Evolutionary conservation across 1,140 invertebrate species (phyloP).

Genomic region (Bombyx mandarina): DNA sequence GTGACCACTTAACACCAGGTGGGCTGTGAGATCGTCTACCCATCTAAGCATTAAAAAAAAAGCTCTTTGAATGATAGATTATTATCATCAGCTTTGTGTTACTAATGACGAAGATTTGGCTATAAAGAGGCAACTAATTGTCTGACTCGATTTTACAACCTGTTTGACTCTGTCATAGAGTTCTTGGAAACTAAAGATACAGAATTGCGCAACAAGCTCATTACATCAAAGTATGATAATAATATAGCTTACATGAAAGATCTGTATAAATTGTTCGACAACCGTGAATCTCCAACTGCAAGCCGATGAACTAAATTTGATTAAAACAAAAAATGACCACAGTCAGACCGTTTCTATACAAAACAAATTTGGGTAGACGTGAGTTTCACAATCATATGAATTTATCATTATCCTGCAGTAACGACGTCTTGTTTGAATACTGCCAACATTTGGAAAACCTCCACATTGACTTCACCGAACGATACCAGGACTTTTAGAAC

Average conservation of each 20-base stretch:
- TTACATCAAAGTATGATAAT: no score
- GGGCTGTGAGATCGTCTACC: no score
- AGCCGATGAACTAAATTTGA: conserved; percentile 47
- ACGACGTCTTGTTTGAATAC: conserved; percentile 29
- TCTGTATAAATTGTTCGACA: conserved; percentile 22
- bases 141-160: no score
- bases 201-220: no score
- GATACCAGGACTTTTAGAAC: conserved; percentile 25
- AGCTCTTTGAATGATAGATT: no score
- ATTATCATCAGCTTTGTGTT: no score
- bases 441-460: conserved; percentile 36
- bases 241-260: conserved; percentile 5
- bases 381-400: conserved; percentile 38
- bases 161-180: no score
- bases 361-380: conserved; percentile 38
- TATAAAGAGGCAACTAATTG: no score
- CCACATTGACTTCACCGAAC: conserved; percentile 28
- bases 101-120: no score
- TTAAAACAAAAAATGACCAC: conserved; percentile 29
- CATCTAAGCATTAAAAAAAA: no score
- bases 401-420: conserved; percentile 10
- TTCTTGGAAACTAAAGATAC: no score
- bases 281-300: conserved; percentile 24
- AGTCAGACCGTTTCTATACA: conserved; percentile 37
- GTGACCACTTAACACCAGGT: no score